Evolutionary conservation across 2,113 vertebrate genomes (phyloP).

Genomic region (Paedocypris sp.): DNA sequence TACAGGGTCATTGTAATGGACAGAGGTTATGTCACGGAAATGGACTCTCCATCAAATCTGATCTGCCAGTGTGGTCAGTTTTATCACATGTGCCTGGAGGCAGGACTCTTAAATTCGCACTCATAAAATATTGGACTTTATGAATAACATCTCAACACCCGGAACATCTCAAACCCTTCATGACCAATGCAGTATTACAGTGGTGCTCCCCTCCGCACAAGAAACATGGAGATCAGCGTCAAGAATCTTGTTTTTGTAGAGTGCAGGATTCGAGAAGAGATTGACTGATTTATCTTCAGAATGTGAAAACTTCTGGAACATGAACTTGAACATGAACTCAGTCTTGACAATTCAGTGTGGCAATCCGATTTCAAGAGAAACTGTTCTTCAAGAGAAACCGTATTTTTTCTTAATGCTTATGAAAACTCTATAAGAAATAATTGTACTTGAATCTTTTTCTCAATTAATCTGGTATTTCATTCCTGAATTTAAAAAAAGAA

Average conservation of each 20-base stretch:
- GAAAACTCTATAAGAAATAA: too few species aligned
- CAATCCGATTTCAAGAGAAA: too few species aligned
- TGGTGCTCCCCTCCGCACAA: too few species aligned
- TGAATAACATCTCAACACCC: background rate
- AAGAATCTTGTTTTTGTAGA: too few species aligned
- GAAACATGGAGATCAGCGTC: too few species aligned
- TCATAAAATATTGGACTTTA: background rate
- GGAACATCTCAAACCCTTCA: background rate
- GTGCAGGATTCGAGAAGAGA: too few species aligned
- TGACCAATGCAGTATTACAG: too few species aligned
- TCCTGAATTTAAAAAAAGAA: too few species aligned
- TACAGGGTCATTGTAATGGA: constrained; percentile 78
- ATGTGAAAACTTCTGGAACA: background rate
- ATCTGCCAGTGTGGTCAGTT: constrained; percentile 65
- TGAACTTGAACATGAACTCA: too few species aligned
- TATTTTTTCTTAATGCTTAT: too few species aligned
- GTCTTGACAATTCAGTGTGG: too few species aligned
- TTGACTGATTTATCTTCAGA: background rate
- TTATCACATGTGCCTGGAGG: constrained; percentile 70
- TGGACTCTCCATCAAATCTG: constrained; percentile 62
- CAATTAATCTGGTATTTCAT: background rate
- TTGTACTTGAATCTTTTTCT: background rate
- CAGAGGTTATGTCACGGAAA: constrained; percentile 64
- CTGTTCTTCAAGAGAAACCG: background rate
- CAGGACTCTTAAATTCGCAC: constrained; percentile 56